These are phyloP conservation scores for Characodon lateralis DNA, from an alignment of 2,797 vertebrate genomes.

Conservation along the genomic window DNA sequence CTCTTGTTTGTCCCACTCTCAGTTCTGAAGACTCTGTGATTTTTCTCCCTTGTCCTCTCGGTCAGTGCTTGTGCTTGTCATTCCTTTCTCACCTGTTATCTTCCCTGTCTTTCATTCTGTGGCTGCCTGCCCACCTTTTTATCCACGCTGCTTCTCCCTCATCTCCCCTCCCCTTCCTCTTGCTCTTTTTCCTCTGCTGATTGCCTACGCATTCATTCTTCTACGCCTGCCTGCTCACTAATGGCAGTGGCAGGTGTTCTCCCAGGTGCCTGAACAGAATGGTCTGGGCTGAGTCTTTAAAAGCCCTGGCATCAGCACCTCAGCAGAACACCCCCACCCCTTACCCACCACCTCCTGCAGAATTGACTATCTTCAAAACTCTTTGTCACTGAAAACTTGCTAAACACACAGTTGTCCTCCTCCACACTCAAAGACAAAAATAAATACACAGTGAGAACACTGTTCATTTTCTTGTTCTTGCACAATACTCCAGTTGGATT, in stretches of 20 bases:
- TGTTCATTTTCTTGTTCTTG: constrained; percentile 1
- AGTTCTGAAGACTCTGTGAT: constrained; percentile 29
- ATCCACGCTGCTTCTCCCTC: constrained; percentile 24
- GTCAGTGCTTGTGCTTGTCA: constrained; percentile 21
- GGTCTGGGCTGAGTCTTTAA: constrained; percentile 49
- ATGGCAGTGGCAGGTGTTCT: constrained; percentile 71
- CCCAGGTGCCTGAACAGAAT: constrained; percentile 64
- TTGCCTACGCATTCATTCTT: constrained; percentile 58
- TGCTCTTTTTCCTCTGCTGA: constrained; percentile 32
- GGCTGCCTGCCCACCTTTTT: constrained; percentile 34
- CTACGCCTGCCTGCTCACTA: constrained; percentile 67
- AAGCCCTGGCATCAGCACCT: constrained; percentile 63
- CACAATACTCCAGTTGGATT: constrained; percentile 18
- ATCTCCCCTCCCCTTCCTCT: constrained; percentile 27
- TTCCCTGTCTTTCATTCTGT: constrained; percentile 39
- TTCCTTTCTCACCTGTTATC: constrained; percentile 38
- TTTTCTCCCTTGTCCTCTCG: constrained; percentile 28
- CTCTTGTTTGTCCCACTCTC: constrained; percentile 35
- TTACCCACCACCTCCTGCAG: neutral
- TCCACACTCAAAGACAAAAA: neutral
- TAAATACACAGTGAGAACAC: neutral
- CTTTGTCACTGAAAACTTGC: constrained; percentile 16
- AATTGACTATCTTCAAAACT: constrained; percentile 12
- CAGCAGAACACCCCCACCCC: neutral
- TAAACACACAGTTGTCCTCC: constrained; percentile 1